phyloP scores from a whole-genome alignment of 2,888 invertebrate species.

The Amitus sp. region DNA sequence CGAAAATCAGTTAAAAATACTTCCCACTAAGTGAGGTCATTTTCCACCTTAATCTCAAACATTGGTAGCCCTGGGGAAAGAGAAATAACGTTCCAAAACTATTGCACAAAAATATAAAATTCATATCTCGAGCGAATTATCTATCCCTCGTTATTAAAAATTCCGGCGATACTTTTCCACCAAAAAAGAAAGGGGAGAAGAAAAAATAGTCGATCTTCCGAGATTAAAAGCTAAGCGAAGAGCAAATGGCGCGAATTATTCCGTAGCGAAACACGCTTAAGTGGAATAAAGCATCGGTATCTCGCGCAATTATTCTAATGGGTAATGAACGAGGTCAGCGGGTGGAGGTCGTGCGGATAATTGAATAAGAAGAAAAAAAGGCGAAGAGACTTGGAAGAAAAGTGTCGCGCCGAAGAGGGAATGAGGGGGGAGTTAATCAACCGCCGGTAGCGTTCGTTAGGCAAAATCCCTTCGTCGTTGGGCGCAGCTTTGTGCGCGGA shows the following conservation, averaged over 20 bases:
- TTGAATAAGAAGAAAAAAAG: conserved; percentile 24
- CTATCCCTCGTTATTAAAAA: no score
- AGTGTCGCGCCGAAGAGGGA: background rate
- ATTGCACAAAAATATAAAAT: no score
- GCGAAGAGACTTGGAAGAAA: background rate
- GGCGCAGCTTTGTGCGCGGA: conserved; percentile 39
- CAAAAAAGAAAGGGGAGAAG: no score
- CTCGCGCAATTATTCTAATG: conserved; percentile 35
- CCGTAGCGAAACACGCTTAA: conserved; percentile 13
- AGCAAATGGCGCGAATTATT: conserved; percentile 13
- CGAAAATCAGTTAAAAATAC: no score
- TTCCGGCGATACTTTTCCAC: no score
- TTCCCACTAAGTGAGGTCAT: no score
- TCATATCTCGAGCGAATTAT: no score
- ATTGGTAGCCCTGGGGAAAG: background rate
- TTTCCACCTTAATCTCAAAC: no score
- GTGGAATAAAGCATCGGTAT: conserved; percentile 23
- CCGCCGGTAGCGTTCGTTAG: conserved; percentile 49
- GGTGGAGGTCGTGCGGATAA: conserved; percentile 14
- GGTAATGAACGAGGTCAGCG: conserved; percentile 26
- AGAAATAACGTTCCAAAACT: background rate
- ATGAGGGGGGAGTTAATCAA: conserved; percentile 46
- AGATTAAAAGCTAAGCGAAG: no score
- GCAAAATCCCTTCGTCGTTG: conserved; percentile 43
- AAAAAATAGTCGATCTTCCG: background rate